Evolutionary conservation across 2,113 vertebrate genomes (phyloP).

Genomic region (Collichthys lucidus): DNA sequence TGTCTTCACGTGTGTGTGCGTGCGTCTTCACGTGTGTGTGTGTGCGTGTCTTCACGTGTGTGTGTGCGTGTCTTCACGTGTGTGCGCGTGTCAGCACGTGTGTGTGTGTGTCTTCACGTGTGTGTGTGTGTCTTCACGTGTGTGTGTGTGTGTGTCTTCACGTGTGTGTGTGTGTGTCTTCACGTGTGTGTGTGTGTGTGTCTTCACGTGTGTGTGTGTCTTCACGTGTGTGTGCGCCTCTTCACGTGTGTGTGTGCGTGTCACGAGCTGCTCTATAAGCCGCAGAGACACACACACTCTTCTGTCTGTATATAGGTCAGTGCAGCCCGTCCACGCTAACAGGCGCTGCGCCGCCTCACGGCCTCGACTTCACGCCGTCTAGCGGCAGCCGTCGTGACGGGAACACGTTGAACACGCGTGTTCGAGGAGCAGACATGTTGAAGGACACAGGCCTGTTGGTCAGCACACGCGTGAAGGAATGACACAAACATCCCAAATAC

Average conservation of each 20-base stretch:
- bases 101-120: constrained; percentile 19
- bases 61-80: constrained; percentile 6
- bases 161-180: constrained; percentile 34
- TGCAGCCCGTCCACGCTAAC: constrained; percentile 32
- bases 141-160: constrained; percentile 21
- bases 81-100: constrained; percentile 29
- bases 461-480: background rate
- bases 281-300: constrained; percentile 46
- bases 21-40: constrained; percentile 30
- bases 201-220: constrained; percentile 43
- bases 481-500: background rate
- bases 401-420: background rate
- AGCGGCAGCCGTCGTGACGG: background rate
- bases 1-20: constrained; percentile 16
- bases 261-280: constrained; percentile 56
- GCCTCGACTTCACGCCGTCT: background rate
- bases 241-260: constrained; percentile 16
- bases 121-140: constrained; percentile 17
- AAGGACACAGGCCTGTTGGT: background rate
- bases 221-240: constrained; percentile 28
- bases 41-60: constrained; percentile 12
- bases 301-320: constrained; percentile 57
- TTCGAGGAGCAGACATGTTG: background rate
- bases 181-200: background rate
- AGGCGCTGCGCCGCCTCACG: constrained; percentile 12